phyloP scores from a whole-genome alignment of 2,113 vertebrate genomes.

The Euleptes europaea region DNA sequence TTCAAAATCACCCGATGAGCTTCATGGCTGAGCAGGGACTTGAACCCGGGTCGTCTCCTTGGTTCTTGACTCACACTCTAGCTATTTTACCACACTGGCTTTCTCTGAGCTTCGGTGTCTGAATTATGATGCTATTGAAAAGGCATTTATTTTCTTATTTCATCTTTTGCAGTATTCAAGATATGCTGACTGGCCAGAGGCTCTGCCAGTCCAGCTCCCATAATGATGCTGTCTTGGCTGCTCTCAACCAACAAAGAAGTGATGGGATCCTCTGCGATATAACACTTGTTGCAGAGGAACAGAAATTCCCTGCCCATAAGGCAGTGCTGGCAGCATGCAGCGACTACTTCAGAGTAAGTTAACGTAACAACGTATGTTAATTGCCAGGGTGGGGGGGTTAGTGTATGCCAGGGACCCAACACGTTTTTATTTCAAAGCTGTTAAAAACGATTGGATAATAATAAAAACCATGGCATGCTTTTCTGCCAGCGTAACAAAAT shows the following conservation, averaged over 20 bases:
- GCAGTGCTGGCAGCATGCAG: conserved; percentile 96
- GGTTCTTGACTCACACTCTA: too few species aligned
- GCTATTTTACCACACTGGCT: not conserved
- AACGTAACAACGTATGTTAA: not conserved
- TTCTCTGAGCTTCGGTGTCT: not conserved
- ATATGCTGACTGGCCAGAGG: conserved; percentile 96
- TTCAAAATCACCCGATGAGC: too few species aligned
- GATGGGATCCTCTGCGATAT: conserved; percentile 94
- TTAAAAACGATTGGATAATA: not conserved
- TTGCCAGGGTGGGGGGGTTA: not conserved
- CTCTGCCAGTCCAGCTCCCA: conserved; percentile 96
- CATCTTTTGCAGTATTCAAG: conserved; percentile 77
- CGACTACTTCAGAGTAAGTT: conserved; percentile 95
- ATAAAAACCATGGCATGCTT: too few species aligned
- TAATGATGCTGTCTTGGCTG: conserved; percentile 89
- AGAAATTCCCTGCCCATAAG: conserved; percentile 97
- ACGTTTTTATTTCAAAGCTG: not conserved
- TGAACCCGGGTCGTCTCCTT: too few species aligned
- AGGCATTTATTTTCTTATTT: conserved; percentile 35
- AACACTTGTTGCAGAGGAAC: conserved; percentile 92
- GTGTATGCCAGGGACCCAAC: not conserved
- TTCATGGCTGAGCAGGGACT: too few species aligned
- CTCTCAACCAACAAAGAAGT: conserved; percentile 95
- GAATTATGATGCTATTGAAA: not conserved
- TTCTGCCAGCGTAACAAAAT: not conserved